A percentile compares a stretch with the other conserved stretches of the same genome.
Conservation (phyloP, 2,888 invertebrate genomes). For the Andrena praecox region DNA sequence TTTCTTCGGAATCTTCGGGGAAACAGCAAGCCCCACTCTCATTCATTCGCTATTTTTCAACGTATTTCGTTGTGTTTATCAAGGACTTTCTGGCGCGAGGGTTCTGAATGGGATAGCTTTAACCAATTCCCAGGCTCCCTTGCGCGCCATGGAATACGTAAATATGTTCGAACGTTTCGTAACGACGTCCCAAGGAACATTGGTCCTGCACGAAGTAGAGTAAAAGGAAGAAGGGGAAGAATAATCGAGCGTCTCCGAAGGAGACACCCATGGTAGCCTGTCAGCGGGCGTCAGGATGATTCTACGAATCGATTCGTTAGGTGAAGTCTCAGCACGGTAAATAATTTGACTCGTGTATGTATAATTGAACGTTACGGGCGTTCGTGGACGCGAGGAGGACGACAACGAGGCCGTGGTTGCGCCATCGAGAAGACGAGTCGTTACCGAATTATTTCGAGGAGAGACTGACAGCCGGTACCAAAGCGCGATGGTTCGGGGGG, state of each 20-base stretch:
- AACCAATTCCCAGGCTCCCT: background rate
- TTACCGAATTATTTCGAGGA: conserved; percentile 66
- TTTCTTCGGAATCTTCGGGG: conserved; percentile 56
- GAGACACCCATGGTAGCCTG: background rate
- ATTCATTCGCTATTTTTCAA: conserved; percentile 7
- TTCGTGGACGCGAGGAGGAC: conserved; percentile 19
- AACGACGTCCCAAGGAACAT: background rate
- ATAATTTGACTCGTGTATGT: conserved; percentile 54
- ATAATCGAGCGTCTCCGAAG: background rate
- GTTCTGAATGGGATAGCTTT: background rate
- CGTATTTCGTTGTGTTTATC: background rate
- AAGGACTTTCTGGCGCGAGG: background rate
- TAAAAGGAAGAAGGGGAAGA: background rate
- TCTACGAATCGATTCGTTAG: conserved; percentile 14
- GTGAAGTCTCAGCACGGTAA: conserved; percentile 23
- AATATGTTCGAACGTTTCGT: too few relatives aligned
- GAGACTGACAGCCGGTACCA: conserved; percentile 76
- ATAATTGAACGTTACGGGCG: conserved; percentile 52
- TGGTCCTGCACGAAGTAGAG: background rate
- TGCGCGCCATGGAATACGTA: background rate
- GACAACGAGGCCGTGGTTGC: conserved; percentile 46
- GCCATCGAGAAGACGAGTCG: conserved; percentile 36
- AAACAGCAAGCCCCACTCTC: background rate
- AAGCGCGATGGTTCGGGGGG: conserved; percentile 71
- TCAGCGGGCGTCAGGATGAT: background rate